Conservation (phyloP, 2,888 invertebrate species). For the Pollenia griseotomentosa region DNA sequence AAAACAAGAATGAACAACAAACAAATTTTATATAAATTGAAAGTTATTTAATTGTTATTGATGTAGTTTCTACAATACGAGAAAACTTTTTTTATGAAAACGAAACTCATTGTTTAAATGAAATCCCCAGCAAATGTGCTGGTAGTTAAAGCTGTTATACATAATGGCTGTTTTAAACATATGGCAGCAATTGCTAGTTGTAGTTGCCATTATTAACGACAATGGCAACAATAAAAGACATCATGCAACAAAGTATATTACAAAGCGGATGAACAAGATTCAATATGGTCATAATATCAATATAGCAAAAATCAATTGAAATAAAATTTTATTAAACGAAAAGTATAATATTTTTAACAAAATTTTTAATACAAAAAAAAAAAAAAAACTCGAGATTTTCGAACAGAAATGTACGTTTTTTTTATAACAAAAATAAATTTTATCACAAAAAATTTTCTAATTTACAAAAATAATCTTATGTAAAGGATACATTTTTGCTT, state of each 20-base stretch:
- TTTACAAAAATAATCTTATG: too few relatives aligned
- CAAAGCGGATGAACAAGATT: background rate
- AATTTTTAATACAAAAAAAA: too few relatives aligned
- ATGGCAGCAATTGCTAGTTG: slow-evolving; percentile 57
- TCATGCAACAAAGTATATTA: slow-evolving; percentile 32
- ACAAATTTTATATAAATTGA: slow-evolving; percentile 25
- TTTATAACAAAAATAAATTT: too few relatives aligned
- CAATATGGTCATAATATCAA: background rate
- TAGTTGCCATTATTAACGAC: slow-evolving; percentile 21
- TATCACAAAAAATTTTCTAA: too few relatives aligned
- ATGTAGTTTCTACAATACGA: slow-evolving; percentile 38
- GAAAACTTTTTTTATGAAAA: background rate
- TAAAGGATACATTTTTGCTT: too few relatives aligned
- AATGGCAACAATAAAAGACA: slow-evolving; percentile 47
- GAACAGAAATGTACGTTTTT: too few relatives aligned
- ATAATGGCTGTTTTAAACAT: slow-evolving; percentile 46
- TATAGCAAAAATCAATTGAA: slow-evolving; percentile 56
- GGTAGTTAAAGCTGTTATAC: background rate
- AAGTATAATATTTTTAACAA: too few relatives aligned
- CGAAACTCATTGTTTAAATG: background rate
- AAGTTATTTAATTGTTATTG: slow-evolving; percentile 67
- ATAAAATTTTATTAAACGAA: slow-evolving; percentile 54
- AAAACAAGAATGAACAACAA: slow-evolving; percentile 30
- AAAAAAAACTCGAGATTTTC: too few relatives aligned
- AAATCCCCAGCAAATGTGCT: background rate